phyloP scores from a whole-genome alignment of 2,888 invertebrate genomes.

The Calliopum simillimum region DNA sequence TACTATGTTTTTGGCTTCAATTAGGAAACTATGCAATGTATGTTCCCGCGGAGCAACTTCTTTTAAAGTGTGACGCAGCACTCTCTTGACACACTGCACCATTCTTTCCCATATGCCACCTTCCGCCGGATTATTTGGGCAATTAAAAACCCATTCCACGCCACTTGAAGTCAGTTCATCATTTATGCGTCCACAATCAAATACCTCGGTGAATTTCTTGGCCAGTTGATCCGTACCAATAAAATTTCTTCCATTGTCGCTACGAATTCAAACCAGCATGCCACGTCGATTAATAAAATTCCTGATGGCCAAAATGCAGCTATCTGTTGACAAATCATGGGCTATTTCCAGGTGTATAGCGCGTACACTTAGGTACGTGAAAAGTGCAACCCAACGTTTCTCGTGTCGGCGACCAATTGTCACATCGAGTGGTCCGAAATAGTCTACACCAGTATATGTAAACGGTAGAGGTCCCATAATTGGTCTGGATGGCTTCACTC shows the following conservation, averaged over 20 bases:
- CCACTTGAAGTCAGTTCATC: constrained; percentile 30
- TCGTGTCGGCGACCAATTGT: constrained; percentile 44
- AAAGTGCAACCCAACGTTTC: constrained; percentile 44
- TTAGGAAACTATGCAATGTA: constrained; percentile 39
- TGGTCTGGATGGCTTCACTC: constrained; percentile 33
- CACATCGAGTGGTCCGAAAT: constrained; percentile 43
- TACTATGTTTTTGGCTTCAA: too few species aligned
- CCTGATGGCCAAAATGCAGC: constrained; percentile 33
- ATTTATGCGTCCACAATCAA: constrained; percentile 31
- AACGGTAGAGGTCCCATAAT: constrained; percentile 45
- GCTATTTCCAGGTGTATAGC: constrained; percentile 39
- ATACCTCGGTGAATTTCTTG: constrained; percentile 34
- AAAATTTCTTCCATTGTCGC: constrained; percentile 41
- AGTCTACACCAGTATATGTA: constrained; percentile 45
- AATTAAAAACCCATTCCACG: constrained; percentile 27
- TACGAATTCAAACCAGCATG: constrained; percentile 36
- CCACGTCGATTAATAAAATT: constrained; percentile 45
- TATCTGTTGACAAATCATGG: constrained; percentile 30
- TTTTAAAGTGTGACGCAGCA: constrained; percentile 39
- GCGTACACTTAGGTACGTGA: constrained; percentile 42
- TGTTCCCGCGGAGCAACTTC: constrained; percentile 40
- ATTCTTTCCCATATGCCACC: constrained; percentile 39
- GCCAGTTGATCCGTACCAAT: constrained; percentile 33
- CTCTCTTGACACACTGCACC: constrained; percentile 40
- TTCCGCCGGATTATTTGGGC: constrained; percentile 7